Evolutionary conservation across 2,888 invertebrate genomes (phyloP).

Genomic region (Diogma glabrata): DNA sequence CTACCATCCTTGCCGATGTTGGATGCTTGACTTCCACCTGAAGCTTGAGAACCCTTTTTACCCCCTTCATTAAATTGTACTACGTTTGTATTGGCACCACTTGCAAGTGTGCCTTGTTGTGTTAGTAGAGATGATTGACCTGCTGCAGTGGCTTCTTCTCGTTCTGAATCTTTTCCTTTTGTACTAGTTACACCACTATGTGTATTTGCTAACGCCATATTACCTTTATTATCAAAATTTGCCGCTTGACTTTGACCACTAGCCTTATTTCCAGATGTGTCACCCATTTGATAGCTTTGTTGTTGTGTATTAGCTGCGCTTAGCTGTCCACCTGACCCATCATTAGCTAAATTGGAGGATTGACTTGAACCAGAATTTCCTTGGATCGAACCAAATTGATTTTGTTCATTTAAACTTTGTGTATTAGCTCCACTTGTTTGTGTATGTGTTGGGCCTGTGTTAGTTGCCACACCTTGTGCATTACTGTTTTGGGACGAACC

Average conservation of each 20-base stretch:
- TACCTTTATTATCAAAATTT: conserved; percentile 25
- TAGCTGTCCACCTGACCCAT: conserved; percentile 30
- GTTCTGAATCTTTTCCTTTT: conserved; percentile 20
- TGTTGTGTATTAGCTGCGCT: conserved; percentile 32
- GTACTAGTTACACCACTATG: conserved; percentile 29
- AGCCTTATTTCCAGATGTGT: conserved; percentile 23
- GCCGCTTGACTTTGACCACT: conserved; percentile 31
- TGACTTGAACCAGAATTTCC: conserved; percentile 31
- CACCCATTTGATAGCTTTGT: conserved; percentile 21
- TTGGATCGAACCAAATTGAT: conserved; percentile 21
- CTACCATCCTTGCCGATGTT: conserved; percentile 26
- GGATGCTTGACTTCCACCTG: conserved; percentile 30
- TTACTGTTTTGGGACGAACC: conserved; percentile 22
- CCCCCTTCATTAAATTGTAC: conserved; percentile 24
- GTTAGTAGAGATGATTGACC: conserved; percentile 26
- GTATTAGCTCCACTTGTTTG: conserved; percentile 27
- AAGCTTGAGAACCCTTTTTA: conserved; percentile 22
- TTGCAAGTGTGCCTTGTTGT: conserved; percentile 25
- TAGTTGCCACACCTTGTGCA: neutral
- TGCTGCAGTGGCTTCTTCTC: conserved; percentile 26
- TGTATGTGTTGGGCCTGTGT: neutral
- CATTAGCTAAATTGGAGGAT: conserved; percentile 29
- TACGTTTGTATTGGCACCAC: conserved; percentile 29
- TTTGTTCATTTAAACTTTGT: conserved; percentile 22
- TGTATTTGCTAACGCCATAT: conserved; percentile 29